Evolutionary conservation across 2,888 invertebrate genomes (phyloP), one percentile per base, ranked within the genome.

Genomic region (Pseudoips prasinana): DNA sequence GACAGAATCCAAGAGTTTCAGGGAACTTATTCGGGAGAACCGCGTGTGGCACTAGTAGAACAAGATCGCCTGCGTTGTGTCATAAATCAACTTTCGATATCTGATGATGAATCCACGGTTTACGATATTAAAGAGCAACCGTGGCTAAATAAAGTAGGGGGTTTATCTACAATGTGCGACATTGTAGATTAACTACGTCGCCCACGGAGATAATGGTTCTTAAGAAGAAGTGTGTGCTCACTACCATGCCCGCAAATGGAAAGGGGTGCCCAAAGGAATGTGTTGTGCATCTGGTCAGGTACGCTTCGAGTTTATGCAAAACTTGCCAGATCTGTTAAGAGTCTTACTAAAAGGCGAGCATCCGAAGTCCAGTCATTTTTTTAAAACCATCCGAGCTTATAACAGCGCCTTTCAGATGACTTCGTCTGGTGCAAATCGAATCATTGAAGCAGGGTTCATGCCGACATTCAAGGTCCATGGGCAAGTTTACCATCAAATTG

Each of bases 401-500:
- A 20, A 20, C n/a, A 20, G 7, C 7, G 7, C n/a, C 7, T 20
- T 20, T 20, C 50, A 55, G 29, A 55, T 48, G 49, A 56, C 48
- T 1, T 56, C 54, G 0, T 54, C 52, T 40, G 51, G 48, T 1
- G 53, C 50, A 1, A 37, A 52, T 38, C 35, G 55, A 41, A 39
- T 49, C 3, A 5, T 23, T 18, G 47, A 53, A 26, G 43, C 33
- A 1, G 5, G 23, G 7, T 62, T 52, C 14, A 56, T 58, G 56
- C 57, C 56, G 1, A 62, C 55, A 2, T 58, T 57, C 33, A 58
- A 56, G 25, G 22, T 58, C 0, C 51, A 55, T 11, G 49, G 46
- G 0, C 49, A 50, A 22, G 39, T 51, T 8, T 54, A 57, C 11
- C 57, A 57, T 9, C 14, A 39, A 1, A 51, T 54, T n/a, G 56